Evolutionary conservation across 2,113 vertebrate genomes (phyloP).

Genomic region (Taurulus bubalis): DNA sequence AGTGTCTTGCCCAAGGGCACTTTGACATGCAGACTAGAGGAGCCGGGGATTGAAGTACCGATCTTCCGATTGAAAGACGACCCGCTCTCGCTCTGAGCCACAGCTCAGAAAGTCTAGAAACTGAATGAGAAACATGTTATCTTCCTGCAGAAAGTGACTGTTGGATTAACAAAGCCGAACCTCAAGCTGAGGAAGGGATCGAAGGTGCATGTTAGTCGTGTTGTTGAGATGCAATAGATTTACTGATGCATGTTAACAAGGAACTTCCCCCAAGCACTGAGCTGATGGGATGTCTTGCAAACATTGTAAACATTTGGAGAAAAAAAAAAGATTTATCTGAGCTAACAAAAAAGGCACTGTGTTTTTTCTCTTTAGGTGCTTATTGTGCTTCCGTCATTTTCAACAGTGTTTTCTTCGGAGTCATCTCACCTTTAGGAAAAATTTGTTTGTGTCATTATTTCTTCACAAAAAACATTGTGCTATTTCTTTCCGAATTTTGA

Average conservation of each 20-base stretch:
- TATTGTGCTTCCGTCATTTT: not conserved
- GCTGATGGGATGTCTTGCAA: constrained; percentile 7
- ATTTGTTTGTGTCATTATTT: not conserved
- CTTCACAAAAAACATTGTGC: not conserved
- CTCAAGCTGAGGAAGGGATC: not conserved
- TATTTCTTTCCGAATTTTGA: not conserved
- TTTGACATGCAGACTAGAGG: not conserved
- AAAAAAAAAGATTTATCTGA: not conserved
- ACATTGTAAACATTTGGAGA: not conserved
- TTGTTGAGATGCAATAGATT: not conserved
- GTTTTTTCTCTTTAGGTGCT: not conserved
- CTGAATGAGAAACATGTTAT: not conserved
- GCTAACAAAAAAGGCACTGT: not conserved
- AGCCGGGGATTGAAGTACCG: not conserved
- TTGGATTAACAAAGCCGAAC: not conserved
- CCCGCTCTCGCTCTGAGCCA: not conserved
- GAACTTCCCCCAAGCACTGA: not conserved
- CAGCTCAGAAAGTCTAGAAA: not conserved
- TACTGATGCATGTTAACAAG: constrained; percentile 14
- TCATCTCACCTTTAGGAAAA: not conserved
- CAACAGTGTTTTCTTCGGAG: not conserved
- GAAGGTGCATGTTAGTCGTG: not conserved
- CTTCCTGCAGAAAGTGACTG: not conserved
- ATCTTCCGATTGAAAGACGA: not conserved
- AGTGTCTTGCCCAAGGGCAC: not conserved